Evolutionary conservation across 1,140 invertebrate genomes (phyloP).

Genomic region (Pemphigus obesinymphae): DNA sequence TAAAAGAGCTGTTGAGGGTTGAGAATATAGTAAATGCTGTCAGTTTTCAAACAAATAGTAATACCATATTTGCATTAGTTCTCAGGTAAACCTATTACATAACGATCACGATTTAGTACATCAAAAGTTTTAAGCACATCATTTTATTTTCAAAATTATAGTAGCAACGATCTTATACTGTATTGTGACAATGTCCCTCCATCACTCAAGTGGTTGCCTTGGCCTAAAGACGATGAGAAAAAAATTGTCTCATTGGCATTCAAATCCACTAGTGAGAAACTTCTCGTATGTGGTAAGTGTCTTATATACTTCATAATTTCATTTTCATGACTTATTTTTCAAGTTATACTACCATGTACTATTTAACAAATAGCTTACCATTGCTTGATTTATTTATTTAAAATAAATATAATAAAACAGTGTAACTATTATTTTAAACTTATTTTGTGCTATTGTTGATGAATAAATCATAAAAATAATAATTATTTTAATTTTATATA

Average conservation of each 20-base stretch:
- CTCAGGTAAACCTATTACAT: not conserved
- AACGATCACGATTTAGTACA: not conserved
- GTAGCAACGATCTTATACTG: conserved; percentile 27
- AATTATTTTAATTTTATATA: not conserved
- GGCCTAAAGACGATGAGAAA: conserved; percentile 19
- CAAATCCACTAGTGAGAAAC: conserved; percentile 26
- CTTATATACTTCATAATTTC: no score
- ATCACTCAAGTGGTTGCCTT: conserved; percentile 14
- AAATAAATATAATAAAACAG: no score
- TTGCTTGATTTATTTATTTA: no score
- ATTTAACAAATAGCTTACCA: no score
- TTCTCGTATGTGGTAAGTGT: conserved; percentile 22
- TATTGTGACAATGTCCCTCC: conserved; percentile 16
- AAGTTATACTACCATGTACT: no score
- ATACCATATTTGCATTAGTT: conserved; percentile 23
- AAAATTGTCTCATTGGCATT: conserved; percentile 32
- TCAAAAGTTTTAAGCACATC: not conserved
- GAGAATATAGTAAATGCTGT: conserved; percentile 5
- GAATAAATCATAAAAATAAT: not conserved
- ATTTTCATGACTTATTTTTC: no score
- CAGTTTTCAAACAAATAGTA: conserved; percentile 16
- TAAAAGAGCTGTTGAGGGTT: not conserved
- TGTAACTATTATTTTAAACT: no score
- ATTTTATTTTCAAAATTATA: not conserved
- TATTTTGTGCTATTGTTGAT: not conserved